phyloP scores from a whole-genome alignment of 2,113 vertebrate species.

The Rhadina sibilatrix region DNA sequence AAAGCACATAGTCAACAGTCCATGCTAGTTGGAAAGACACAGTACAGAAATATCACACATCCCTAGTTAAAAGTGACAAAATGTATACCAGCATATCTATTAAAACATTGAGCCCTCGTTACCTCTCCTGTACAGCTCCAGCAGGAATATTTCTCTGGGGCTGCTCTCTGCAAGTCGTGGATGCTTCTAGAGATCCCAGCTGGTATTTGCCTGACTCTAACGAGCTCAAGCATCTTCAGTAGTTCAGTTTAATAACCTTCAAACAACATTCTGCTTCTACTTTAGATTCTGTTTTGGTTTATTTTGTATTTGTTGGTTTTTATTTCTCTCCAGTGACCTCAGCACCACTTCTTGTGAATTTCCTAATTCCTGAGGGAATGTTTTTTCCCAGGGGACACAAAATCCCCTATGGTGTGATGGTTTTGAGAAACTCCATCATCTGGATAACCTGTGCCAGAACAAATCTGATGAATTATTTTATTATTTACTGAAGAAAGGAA shows the following conservation, averaged over 20 bases:
- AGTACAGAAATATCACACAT: not conserved
- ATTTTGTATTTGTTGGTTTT: not conserved
- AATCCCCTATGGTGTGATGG: not conserved
- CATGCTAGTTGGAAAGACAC: not conserved
- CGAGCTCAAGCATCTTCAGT: not conserved
- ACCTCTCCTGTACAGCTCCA: not conserved
- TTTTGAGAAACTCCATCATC: not conserved
- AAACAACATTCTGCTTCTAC: not conserved
- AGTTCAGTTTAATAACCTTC: not conserved
- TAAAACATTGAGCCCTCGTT: not conserved
- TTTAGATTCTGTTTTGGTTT: not conserved
- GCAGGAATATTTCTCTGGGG: too few species aligned
- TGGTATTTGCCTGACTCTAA: not conserved
- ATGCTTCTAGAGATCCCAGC: not conserved
- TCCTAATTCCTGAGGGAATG: not conserved
- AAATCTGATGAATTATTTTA: not conserved
- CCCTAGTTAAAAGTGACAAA: not conserved
- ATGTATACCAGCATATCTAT: not conserved
- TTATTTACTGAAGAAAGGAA: not conserved
- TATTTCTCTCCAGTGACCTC: not conserved
- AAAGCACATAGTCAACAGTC: not conserved
- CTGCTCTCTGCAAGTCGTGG: not conserved
- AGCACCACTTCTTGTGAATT: not conserved
- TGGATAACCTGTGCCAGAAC: not conserved
- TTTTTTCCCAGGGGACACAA: not conserved